These are phyloP conservation scores for Drosophila grimshawi DNA, from an alignment of 1,140 invertebrate species.

Conservation along the genomic window DNA sequence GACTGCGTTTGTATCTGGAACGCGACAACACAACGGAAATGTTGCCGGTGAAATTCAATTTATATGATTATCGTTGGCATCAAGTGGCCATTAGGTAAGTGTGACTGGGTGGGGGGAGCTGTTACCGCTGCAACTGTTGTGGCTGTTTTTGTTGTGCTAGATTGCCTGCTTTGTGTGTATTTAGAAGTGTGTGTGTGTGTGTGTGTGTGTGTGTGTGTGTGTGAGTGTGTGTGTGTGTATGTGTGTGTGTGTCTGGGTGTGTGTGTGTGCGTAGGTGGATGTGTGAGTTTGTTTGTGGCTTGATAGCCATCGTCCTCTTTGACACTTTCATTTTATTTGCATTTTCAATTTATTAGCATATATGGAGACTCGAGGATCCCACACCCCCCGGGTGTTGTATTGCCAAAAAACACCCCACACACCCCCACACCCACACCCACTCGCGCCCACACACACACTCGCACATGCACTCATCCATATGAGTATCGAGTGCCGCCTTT, in stretches of 20 bases:
- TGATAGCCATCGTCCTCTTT: constrained; percentile 54
- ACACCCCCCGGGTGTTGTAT: no score
- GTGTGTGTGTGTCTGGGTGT: constrained; percentile 20
- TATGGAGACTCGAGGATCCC: no score
- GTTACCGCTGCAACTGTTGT: constrained; percentile 15
- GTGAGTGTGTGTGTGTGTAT: constrained; percentile 47
- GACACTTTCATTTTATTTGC: constrained; percentile 81
- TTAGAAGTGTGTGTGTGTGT: constrained; percentile 19
- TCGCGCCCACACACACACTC: not conserved
- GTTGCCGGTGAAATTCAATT: constrained; percentile 84
- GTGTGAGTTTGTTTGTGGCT: constrained; percentile 49
- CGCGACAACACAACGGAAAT: constrained; percentile 83
- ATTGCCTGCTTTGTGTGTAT: constrained; percentile 18
- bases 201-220: constrained; percentile 12
- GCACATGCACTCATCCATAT: constrained; percentile 17
- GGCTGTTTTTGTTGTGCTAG: constrained; percentile 27
- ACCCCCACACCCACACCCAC: constrained; percentile 39
- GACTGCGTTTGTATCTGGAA: constrained; percentile 79
- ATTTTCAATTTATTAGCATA: constrained; percentile 83
- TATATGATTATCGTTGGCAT: constrained; percentile 84
- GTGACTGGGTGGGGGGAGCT: not conserved
- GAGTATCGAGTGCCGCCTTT: constrained; percentile 49
- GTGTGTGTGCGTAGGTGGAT: constrained; percentile 5
- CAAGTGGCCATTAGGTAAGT: constrained; percentile 84
- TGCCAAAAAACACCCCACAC: not conserved